Evolutionary conservation across 2,113 vertebrate species (phyloP), one percentile per base, ranked within the genome.

Genomic region (Myotis brandtii): DNA sequence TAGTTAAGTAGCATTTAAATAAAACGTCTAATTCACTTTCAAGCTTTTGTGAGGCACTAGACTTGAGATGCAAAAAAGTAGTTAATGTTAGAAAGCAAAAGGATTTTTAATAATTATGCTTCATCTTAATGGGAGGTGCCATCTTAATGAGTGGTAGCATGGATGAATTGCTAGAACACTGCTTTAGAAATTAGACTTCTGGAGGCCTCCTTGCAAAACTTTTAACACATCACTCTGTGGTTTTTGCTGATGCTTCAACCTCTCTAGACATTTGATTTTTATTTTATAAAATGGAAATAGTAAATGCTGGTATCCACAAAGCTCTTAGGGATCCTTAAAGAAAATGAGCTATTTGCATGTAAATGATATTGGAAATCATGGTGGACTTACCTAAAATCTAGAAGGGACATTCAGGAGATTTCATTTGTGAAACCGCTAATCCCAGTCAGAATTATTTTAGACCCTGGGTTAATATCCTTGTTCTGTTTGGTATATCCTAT

Each of bases 1-100:
- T 97, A 94, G 97, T 94, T 97, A 98, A 98, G 97, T 94, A 97
- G 93, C 95, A 97, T 97, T 97, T 94, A 98, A 98, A 98, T 97
- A 98, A 98, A 98, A 92, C 92, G 91, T 97, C 87, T 97, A 96
- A 98, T 97, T 98, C 97, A 64, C 89, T 97, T 96, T 90, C 23
- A 34, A 95, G 97, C 94, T 94, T 94, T 94, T 91, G 72, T 96
- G 96, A 95, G 96, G 48, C 82, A 76, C 97, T 97, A 96, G 91
- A 95, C 76, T 84, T 96, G 43, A 89, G 95, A 95, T 97, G 62
- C 69, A 97, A 94, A 97, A 95, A 95, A 75, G 89, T 85, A 96
- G 95, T 87, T 96, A 96, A 94, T 32, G 52, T 95, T 93, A 80
- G 66, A 54, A 96, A 96, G 89, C 25, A n/a, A 79, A 96, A 93